Base-by-base conservation (phyloP, 2,797 vertebrate genomes). In the Yasuhikotakia modesta region DNA sequence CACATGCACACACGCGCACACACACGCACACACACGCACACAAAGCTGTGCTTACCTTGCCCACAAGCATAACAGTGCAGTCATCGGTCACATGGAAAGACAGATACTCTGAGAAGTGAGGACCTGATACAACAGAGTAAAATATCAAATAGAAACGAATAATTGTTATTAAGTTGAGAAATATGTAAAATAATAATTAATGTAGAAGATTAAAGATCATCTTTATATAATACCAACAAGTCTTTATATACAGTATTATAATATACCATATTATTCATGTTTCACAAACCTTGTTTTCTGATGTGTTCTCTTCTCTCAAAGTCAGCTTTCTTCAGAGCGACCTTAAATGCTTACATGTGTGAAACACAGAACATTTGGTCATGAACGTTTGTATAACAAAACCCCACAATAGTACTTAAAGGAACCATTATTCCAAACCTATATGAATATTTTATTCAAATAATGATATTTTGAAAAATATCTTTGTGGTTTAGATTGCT, bases 291-390 rank as follows among this genome's bases (percentile, higher is more conserved):
- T 95, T 98, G 97, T 82, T 99, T 99, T 87, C 98, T 95, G 87
- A 97, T 94, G 87, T 94, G 94, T 81, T 99, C 97, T 50, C 94
- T 97, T 85, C 96, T 93, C 71, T 98, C 96, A 76, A 96, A 96
- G 39, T 99, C 97, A 0, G 97, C 95, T 79, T 97, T 94, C 66
- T 94, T 96, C 81, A 98, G 87, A 22, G 94, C 87, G 22, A 35
- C 32, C 6, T 35, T 35, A 5, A 35, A 35, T 7, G 32, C 98
- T 35, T 35, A 35, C 32, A 35, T 35, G 32, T 7, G 4, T 5
- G 6, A 35, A 35, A 35, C 32, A 35, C 32, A 35, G 32, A 68
- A 22, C 11, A 17, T 66, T 52, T 19, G 35, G 67, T 70, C 32
- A 71, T 2, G 5, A 6, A 32, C 13, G 12, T 8, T 53, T 58